Percentiles rank a stretch among this genome's conserved stretches.
Conservation (phyloP, 2,113 vertebrate genomes). For the Vidua macroura region DNA sequence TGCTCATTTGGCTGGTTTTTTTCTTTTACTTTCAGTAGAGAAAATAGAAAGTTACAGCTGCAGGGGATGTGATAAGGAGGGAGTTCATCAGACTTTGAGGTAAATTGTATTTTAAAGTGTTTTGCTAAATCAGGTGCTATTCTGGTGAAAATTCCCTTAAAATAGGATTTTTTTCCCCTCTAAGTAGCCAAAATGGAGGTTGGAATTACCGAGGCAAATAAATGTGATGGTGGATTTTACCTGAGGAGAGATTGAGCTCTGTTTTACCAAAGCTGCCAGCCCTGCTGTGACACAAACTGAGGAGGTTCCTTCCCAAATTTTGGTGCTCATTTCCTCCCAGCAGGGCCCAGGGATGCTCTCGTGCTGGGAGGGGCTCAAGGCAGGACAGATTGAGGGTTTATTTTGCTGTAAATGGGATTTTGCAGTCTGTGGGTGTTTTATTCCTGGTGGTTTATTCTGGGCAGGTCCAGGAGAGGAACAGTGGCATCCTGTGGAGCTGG, state of each 20-base stretch:
- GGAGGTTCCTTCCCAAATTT: not conserved
- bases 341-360: not conserved
- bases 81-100: not conserved
- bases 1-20: not conserved
- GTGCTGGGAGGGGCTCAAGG: not conserved
- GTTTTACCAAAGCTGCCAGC: fast-evolving
- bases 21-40: not conserved
- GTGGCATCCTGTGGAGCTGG: conserved; percentile 34
- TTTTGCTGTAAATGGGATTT: not conserved
- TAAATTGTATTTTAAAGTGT: not conserved
- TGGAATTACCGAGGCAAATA: too few relatives aligned
- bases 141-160: not conserved
- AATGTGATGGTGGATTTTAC: not conserved
- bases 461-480: not conserved
- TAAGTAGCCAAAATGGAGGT: not conserved
- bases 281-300: not conserved
- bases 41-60: not conserved
- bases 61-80: not conserved
- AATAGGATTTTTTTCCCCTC: not conserved
- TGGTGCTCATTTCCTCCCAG: not conserved
- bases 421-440: not conserved
- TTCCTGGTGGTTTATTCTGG: not conserved
- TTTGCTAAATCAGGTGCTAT: not conserved
- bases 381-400: not conserved
- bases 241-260: fast-evolving